Evolutionary conservation across 2,888 invertebrate genomes (phyloP), one percentile per base, ranked within the genome.

Genomic region (Rhogogaster chlorosoma): DNA sequence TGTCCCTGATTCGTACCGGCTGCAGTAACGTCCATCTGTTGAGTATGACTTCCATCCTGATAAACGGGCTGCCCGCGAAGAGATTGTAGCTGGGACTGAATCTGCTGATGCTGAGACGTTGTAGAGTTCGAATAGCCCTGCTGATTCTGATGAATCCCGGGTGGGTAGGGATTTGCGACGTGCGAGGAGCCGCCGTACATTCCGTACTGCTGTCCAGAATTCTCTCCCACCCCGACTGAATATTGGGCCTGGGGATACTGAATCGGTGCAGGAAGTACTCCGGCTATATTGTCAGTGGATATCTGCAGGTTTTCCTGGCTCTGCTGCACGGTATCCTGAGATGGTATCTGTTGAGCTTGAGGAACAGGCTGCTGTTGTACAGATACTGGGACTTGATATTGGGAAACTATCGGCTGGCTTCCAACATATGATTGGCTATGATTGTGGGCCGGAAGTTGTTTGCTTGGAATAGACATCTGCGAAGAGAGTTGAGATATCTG

Each of bases 71-170:
- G 83, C 12, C 64, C 70, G 36, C 36, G 64, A 15, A 36, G 49
- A 2, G 83, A 83, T 12, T 83, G 83, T 10, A 83, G 18, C 83
- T 83, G 83, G 5, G 83, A 83, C n/a, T 83, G 83, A 7, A 83
- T 83, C 67, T 83, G 83, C 49, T 83, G 83, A 67, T 70, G 64
- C 32, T 83, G 83, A 26, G 83, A 83, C 1, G 64, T 67, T 15
- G 83, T 83, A 9, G 83, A 67, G 49, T 83, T 83, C 9, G 83
- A 83, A 70, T 83, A 83, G 15, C 83, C 83, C 22, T 83, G 83
- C 22, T 83, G 83, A 70, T 83, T 83, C 29, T 83, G 83, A 67
- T 83, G 83, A 10, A 83, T 61, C 15, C 83, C 83, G 18, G 83
- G 83, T 0, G 83, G 83, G 42, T 83, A 83, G 12, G 70, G 22